Evolutionary conservation across 2,797 vertebrate genomes (phyloP).

Genomic region (Oreochromis mossambicus): DNA sequence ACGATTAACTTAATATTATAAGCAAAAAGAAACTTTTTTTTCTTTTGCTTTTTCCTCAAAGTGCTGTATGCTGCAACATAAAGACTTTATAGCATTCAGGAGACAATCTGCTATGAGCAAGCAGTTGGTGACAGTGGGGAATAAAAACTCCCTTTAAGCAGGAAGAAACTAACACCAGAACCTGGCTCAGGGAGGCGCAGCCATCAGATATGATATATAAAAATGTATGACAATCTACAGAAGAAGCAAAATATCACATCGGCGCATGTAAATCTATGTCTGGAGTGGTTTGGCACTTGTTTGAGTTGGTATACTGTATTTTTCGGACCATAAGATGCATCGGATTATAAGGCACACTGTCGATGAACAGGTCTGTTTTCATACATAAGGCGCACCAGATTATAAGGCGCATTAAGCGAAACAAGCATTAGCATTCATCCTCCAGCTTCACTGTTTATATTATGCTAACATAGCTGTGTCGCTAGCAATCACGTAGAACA

Average conservation of each 20-base stretch:
- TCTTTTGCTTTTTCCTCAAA: background rate
- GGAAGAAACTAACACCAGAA: background rate
- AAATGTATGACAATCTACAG: background rate
- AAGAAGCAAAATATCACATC: background rate
- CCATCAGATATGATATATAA: accelerated
- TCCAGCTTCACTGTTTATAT: background rate
- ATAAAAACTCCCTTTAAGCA: background rate
- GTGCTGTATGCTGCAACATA: background rate
- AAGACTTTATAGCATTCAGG: background rate
- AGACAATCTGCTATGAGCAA: background rate
- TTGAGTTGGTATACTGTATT: background rate
- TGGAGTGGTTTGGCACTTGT: background rate
- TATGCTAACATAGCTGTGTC: background rate
- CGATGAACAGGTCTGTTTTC: too few relatives aligned
- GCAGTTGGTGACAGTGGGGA: background rate
- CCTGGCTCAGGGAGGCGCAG: background rate
- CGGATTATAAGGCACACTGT: too few relatives aligned
- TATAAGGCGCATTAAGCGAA: background rate
- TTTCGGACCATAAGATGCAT: accelerated
- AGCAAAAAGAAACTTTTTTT: accelerated
- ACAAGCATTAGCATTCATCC: background rate
- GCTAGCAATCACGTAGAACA: background rate
- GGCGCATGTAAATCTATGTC: background rate
- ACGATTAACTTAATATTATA: background rate
- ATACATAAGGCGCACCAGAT: background rate